These are phyloP conservation scores for Anguilla obscura DNA, from an alignment of 2,797 vertebrate genomes.

Conservation along the genomic window DNA sequence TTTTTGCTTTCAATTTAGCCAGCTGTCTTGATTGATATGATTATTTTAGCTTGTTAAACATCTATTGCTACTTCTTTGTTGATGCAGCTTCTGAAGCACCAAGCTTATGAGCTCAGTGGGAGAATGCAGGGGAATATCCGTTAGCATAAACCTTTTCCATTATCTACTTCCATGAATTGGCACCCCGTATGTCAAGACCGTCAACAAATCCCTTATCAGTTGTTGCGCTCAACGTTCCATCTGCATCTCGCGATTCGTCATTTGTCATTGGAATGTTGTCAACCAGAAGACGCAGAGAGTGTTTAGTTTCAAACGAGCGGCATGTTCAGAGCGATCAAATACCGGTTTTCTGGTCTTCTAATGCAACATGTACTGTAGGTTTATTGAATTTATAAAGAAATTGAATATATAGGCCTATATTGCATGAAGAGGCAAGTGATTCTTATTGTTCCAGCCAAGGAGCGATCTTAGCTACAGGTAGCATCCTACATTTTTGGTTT, in stretches of 20 bases:
- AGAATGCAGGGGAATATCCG: slow-evolving; percentile 3
- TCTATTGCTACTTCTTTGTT: background rate
- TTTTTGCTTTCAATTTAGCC: background rate
- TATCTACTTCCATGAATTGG: background rate
- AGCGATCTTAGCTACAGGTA: too few species aligned
- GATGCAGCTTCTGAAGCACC: background rate
- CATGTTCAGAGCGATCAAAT: background rate
- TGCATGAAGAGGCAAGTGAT: background rate
- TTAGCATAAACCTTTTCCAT: background rate
- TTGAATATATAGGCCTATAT: background rate
- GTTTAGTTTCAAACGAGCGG: background rate
- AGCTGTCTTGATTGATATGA: background rate
- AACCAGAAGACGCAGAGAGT: background rate
- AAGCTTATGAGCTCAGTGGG: slow-evolving; percentile 19
- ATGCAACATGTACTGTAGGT: background rate
- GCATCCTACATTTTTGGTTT: too few species aligned
- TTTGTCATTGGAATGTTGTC: background rate
- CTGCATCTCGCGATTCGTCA: background rate
- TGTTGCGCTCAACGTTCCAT: background rate
- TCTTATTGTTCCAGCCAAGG: background rate
- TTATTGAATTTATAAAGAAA: background rate
- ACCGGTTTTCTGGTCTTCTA: background rate
- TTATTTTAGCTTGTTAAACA: background rate
- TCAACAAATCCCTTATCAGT: background rate
- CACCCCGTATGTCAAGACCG: background rate